Conservation (phyloP, 1,140 invertebrate genomes). For the Drosophila nikananu region DNA sequence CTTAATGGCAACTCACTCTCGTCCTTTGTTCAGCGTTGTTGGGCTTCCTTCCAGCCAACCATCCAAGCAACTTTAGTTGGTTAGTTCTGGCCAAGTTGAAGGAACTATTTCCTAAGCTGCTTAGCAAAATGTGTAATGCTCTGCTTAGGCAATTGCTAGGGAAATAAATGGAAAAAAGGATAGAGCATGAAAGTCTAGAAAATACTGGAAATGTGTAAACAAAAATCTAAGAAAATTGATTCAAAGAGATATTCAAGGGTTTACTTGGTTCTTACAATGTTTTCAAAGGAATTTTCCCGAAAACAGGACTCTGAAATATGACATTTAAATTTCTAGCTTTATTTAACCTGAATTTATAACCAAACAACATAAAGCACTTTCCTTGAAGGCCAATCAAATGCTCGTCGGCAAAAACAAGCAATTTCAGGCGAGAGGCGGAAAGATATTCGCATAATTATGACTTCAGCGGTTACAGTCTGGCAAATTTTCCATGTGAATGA, state of each 20-base stretch:
- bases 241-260: background rate
- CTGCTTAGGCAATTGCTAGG: constrained; percentile 33
- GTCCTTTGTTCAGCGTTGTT: constrained; percentile 52
- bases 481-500: constrained; percentile 80
- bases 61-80: constrained; percentile 15
- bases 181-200: background rate
- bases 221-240: background rate
- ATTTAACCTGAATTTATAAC: constrained; percentile 15
- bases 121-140: constrained; percentile 40
- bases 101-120: constrained; percentile 57
- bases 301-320: background rate
- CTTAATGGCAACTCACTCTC: constrained; percentile 67
- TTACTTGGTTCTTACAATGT: background rate
- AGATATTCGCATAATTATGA: constrained; percentile 74
- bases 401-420: constrained; percentile 8
- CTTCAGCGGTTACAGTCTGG: constrained; percentile 77
- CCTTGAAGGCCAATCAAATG: constrained; percentile 43
- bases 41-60: constrained; percentile 18
- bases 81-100: constrained; percentile 41
- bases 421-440: constrained; percentile 20
- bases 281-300: background rate
- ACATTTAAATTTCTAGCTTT: background rate
- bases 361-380: constrained; percentile 12
- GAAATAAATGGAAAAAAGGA: background rate
- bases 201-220: background rate